A percentile compares a stretch with the other conserved stretches of the same genome.
phyloP scores from a whole-genome alignment of 64 coral and sea anemone genomes.

The Montipora capricornis region DNA sequence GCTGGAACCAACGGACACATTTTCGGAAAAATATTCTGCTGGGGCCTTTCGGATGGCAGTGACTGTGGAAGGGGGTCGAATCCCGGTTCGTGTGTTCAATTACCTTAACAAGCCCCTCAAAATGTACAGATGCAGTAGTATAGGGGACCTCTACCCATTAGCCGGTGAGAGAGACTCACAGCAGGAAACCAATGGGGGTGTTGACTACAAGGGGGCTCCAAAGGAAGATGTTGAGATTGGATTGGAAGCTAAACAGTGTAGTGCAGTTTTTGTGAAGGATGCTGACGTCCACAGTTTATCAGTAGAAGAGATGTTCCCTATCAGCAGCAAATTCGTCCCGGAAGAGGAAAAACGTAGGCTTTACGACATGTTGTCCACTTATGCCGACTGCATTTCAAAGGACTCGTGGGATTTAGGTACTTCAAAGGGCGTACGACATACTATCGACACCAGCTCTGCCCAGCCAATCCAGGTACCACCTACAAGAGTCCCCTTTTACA shows the following conservation, averaged over 20 bases:
- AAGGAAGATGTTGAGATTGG: background rate
- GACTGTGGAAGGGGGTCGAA: slow-evolving; percentile 18
- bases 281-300: no score
- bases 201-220: background rate
- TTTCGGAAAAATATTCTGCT: slow-evolving; percentile 19
- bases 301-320: no score
- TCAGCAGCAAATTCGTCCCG: no score
- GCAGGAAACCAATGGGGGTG: background rate
- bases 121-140: slow-evolving; percentile 27
- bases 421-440: background rate
- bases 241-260: background rate
- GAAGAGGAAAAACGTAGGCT: no score
- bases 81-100: slow-evolving; percentile 40
- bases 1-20: slow-evolving; percentile 10
- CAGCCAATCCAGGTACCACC: background rate
- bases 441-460: background rate
- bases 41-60: slow-evolving; percentile 17
- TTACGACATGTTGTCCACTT: no score
- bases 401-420: background rate
- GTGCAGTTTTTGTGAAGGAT: background rate
- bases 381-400: slow-evolving; percentile 8
- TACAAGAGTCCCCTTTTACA: background rate
- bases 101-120: slow-evolving; percentile 7
- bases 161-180: background rate
- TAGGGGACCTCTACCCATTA: slow-evolving; percentile 14